Conservation (phyloP, 2,888 invertebrate species). For the Alsophila aescularia region DNA sequence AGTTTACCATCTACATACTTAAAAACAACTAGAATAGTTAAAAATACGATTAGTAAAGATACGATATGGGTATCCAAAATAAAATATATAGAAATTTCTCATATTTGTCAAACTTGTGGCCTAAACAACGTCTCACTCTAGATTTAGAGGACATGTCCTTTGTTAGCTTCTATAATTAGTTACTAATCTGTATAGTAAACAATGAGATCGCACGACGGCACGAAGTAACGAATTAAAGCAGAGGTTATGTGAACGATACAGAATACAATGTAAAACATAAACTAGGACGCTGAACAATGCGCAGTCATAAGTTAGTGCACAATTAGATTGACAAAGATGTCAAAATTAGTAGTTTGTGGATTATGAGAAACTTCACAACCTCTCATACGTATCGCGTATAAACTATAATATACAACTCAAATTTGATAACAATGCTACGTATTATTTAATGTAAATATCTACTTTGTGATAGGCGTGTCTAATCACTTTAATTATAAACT, state of each 20-base stretch:
- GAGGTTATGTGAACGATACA: constrained; percentile 21
- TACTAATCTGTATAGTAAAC: neutral
- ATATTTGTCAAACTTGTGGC: too few species aligned
- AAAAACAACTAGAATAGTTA: too few species aligned
- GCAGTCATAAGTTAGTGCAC: constrained; percentile 17
- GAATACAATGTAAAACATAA: constrained; percentile 12
- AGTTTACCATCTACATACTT: too few species aligned
- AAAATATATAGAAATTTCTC: too few species aligned
- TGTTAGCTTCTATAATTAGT: neutral
- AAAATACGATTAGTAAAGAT: too few species aligned
- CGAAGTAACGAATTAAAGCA: constrained; percentile 1
- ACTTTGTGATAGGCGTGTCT: too few species aligned
- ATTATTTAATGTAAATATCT: too few species aligned
- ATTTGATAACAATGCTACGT: too few species aligned
- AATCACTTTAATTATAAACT: too few species aligned
- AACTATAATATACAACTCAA: neutral
- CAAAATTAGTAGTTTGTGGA: constrained; percentile 15
- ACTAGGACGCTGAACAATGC: constrained; percentile 14
- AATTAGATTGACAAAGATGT: constrained; percentile 21
- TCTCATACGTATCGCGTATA: constrained; percentile 5
- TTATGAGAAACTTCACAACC: constrained; percentile 21
- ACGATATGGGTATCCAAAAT: too few species aligned
- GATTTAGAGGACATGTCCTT: neutral
- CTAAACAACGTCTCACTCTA: too few species aligned
- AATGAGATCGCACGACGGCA: constrained; percentile 2